These are phyloP conservation scores for Bettongia penicillata DNA, from an alignment of 2,113 vertebrate genomes.

Conservation along the genomic window DNA sequence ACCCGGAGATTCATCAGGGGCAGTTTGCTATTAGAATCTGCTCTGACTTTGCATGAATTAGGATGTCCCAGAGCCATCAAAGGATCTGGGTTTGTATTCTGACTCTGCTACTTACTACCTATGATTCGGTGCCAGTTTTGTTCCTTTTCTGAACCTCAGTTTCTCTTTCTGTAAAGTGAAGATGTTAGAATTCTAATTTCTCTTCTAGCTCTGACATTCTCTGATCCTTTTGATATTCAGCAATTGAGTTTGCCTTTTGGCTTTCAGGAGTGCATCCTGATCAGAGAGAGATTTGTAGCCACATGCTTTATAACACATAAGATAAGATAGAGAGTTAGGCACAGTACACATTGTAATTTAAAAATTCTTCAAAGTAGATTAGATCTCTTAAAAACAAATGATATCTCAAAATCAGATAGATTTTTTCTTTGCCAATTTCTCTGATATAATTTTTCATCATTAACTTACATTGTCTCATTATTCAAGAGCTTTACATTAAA, in stretches of 20 bases:
- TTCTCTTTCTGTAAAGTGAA: background rate
- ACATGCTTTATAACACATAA: background rate
- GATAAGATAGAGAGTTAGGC: background rate
- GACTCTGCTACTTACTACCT: background rate
- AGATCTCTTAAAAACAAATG: background rate
- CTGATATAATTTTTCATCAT: background rate
- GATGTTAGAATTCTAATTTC: background rate
- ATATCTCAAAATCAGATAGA: background rate
- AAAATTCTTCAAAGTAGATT: background rate
- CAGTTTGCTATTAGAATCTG: background rate
- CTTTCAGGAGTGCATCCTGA: background rate
- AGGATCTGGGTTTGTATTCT: background rate
- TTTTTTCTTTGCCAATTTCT: background rate
- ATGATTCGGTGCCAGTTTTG: background rate
- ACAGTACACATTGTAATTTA: background rate
- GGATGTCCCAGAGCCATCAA: background rate
- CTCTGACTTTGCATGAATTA: background rate
- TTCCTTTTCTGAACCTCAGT: background rate
- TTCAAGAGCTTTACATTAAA: background rate
- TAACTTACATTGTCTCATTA: background rate
- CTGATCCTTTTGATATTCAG: background rate
- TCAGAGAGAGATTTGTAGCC: background rate
- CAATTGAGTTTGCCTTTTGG: background rate
- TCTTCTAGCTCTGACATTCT: background rate
- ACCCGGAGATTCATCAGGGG: background rate